Evolutionary conservation across 2,888 invertebrate species (phyloP), one percentile per base, ranked within the genome.

Genomic region (Nomada flava): DNA sequence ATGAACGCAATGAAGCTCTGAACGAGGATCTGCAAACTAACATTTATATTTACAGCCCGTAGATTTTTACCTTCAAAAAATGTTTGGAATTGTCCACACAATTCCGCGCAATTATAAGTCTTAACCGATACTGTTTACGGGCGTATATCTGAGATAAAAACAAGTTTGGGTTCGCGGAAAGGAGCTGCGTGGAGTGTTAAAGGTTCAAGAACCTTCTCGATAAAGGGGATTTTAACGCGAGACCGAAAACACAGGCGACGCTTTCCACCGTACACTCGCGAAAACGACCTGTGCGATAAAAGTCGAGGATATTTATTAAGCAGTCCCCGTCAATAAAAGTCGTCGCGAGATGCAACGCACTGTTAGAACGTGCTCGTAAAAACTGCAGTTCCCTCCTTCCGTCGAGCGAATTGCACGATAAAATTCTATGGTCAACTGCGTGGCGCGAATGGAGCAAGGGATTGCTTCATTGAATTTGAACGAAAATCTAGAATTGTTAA

Each of bases 151-250:
- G 29, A 59, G n/a, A 29, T 23, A 26, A 44, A 70, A 70, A 59
- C 69, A n/a, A 70, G 57, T 70, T 70, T 70, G 26, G n/a, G 44
- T 13, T 23, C 26, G 47, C 10, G n/a, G 44, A 26, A 26, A 26
- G 50, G 15, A 29, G n/a, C n/a, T 57, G 44, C n/a, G 59, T 47
- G 15, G 53, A 50, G n/a, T 68, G 5, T 62, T 63, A 59, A 75
- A 75, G 47, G 75, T 79, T 79, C 76, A 75, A 69, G 42, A 4
- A 79, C 57, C 75, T 57, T 50, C 42, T 18, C 26, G 11, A 15
- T 47, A 23, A 44, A 59, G 53, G 47, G 62, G 50, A 20, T 75
- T 57, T 47, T 13, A 53, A 36, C 50, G 36, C 26, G 57, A 50
- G 47, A 18, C 62, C 67, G 42, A 63, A 74, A 36, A 47, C 15